Evolutionary conservation across 2,888 invertebrate species (phyloP).

Genomic region (Amiota minor): DNA sequence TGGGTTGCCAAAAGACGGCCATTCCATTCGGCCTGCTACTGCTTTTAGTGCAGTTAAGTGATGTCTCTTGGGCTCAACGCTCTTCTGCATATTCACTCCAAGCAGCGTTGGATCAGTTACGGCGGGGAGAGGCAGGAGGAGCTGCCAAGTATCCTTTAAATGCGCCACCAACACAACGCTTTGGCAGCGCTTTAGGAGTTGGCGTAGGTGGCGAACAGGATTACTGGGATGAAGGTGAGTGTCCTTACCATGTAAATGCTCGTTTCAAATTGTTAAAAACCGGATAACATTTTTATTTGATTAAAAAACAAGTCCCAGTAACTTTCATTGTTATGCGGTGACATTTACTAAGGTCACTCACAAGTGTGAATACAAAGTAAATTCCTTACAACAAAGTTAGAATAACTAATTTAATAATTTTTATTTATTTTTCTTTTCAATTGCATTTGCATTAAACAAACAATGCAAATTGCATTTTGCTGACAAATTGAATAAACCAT

Average conservation of each 20-base stretch:
- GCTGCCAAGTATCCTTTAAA: conserved; percentile 67
- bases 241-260: too few species aligned
- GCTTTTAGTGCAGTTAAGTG: conserved; percentile 44
- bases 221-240: conserved; percentile 72
- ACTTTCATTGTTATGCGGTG: neutral
- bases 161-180: conserved; percentile 51
- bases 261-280: too few species aligned
- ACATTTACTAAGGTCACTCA: neutral
- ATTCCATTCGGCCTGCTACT: conserved; percentile 30
- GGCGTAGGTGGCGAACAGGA: conserved; percentile 57
- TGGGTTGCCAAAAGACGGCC: conserved; percentile 45
- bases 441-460: neutral
- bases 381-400: too few species aligned
- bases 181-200: conserved; percentile 40
- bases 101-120: conserved; percentile 73
- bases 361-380: too few species aligned
- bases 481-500: conserved; percentile 38
- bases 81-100: conserved; percentile 69
- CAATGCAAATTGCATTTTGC: conserved; percentile 29
- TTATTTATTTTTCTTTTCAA: too few species aligned
- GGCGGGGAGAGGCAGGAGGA: conserved; percentile 58
- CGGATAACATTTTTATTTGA: too few species aligned
- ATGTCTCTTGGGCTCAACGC: conserved; percentile 54
- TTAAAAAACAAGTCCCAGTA: too few species aligned
- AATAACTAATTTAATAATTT: too few species aligned